Evolutionary conservation across 2,113 vertebrate species (phyloP).

Genomic region (Struthio camelus): DNA sequence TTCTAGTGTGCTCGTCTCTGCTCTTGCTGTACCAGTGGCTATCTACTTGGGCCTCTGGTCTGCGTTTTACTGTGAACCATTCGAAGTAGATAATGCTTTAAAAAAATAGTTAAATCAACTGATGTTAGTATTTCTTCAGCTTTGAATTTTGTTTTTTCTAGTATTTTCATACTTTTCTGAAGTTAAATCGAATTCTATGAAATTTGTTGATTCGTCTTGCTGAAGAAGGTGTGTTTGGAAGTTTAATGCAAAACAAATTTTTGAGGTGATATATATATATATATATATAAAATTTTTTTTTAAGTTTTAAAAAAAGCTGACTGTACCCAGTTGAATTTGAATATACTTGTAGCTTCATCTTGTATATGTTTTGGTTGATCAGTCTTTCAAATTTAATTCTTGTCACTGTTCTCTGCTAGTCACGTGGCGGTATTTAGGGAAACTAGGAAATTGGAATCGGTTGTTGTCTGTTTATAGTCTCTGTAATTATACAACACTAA

Average conservation of each 20-base stretch:
- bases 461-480: not conserved
- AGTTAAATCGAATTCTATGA: not conserved
- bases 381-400: not conserved
- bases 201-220: not conserved
- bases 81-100: not conserved
- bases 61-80: not conserved
- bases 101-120: not conserved
- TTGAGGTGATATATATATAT: not conserved
- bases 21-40: not conserved
- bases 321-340: accelerated
- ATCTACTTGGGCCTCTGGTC: not conserved
- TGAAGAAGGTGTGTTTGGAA: not conserved
- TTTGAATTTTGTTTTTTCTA: not conserved
- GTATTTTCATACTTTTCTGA: not conserved
- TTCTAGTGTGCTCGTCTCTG: not conserved
- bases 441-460: not conserved
- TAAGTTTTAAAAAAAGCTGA: not conserved
- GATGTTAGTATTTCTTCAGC: not conserved
- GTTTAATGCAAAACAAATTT: not conserved
- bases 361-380: not conserved
- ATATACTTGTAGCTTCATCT: not conserved
- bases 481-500: accelerated
- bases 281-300: too few species aligned
- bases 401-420: not conserved
- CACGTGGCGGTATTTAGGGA: not conserved